These are phyloP conservation scores for Calephelis nemesis DNA, from an alignment of 1,140 invertebrate genomes.

Conservation along the genomic window DNA sequence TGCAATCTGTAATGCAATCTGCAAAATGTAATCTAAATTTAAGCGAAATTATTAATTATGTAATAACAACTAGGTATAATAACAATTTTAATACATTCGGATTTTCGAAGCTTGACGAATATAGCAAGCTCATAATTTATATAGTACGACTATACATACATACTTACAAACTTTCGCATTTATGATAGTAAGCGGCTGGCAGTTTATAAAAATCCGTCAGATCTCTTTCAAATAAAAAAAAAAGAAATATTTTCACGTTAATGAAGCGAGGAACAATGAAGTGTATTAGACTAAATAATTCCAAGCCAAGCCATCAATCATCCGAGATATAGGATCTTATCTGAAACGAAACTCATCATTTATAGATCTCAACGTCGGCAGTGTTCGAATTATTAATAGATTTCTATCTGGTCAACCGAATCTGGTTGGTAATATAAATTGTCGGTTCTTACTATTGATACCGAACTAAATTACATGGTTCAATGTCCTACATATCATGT, in stretches of 20 bases:
- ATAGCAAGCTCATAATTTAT: too few species aligned
- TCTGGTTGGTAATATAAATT: constrained; percentile 67
- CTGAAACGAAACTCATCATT: constrained; percentile 77
- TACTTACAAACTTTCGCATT: too few species aligned
- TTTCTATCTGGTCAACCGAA: constrained; percentile 73
- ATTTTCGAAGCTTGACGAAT: too few species aligned
- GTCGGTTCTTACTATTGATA: constrained; percentile 55
- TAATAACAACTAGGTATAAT: too few species aligned
- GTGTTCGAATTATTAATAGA: constrained; percentile 75
- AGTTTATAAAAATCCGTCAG: too few species aligned
- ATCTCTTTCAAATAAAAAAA: not conserved
- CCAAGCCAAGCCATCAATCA: constrained; percentile 68
- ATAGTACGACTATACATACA: too few species aligned
- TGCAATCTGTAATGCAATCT: too few species aligned
- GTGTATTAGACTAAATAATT: constrained; percentile 71
- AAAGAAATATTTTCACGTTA: constrained; percentile 40
- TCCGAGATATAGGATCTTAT: constrained; percentile 66
- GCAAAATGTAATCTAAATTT: too few species aligned
- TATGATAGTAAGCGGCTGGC: too few species aligned
- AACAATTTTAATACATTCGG: too few species aligned
- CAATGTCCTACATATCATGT: constrained; percentile 38
- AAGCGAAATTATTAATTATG: too few species aligned
- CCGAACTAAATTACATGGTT: constrained; percentile 63
- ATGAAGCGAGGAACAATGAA: constrained; percentile 63
- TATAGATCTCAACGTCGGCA: constrained; percentile 70